Evolutionary conservation across 2,113 vertebrate genomes (phyloP), one percentile per base, ranked within the genome.

Genomic region (Sapayoa aenigma): DNA sequence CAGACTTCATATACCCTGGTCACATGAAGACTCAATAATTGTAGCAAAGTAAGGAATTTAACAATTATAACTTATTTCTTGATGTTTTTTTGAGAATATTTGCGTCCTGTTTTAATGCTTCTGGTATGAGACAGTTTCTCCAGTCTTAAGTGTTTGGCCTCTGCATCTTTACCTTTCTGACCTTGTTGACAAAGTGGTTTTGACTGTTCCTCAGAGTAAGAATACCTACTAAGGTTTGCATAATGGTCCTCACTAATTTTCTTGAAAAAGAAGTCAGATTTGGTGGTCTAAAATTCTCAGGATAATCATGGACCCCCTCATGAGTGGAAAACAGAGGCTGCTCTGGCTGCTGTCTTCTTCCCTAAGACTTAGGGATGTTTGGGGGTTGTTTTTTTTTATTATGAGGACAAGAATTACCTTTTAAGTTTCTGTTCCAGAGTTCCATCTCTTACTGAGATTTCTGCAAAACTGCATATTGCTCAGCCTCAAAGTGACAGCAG

Each of bases 1-100:
- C 97, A 98, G 98, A 95, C 96, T 99, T 76, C 98, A 98, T 73
- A 98, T 99, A 37, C 98, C 99, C 7, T 99, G 99, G 99, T 99
- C 99, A 94, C 97, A 98, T 37, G 99, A 99, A 97, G 99, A 99
- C 94, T 98, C 98, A 41, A 74, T 99, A 90, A 98, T 89, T 90
- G 98, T 98, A 65, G 98, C 97, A 17, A 98, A 98, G 99, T 99
- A 96, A 97, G 98, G 65, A 82, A n/a, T 89, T 93, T 1, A 77
- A 15, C 30, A 56, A 12, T 76, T 95, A 3, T 46, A 24, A 41
- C n/a, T 46, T 49, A 28, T 20, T 84, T 74, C 37, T 75, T 76
- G 15, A 24, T 9, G 5, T 39, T 85, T 53, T 88, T 59, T 41
- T 2, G 84, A 50, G 41, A 78, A 31, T 31, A 18, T 19, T 79